Evolutionary conservation across 2,888 invertebrate genomes (phyloP), one percentile per base, ranked within the genome.

Genomic region (Papilio protenor): DNA sequence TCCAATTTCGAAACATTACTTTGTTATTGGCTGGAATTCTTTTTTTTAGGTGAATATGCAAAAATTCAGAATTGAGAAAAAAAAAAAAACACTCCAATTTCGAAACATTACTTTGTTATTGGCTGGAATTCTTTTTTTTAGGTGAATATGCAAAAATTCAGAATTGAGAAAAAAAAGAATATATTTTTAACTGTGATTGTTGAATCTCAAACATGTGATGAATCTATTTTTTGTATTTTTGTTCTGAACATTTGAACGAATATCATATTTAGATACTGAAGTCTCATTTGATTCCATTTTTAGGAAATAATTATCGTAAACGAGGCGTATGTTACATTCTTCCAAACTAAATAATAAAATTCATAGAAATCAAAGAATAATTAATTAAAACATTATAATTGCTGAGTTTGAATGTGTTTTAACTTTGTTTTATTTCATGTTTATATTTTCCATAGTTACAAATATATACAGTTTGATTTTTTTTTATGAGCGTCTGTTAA

Each of bases 171-270:
- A 2, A 21, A 64, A 33, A 64, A 40, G 1, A 40, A 18, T 40
- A 40, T 33, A 33, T 33, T 11, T 57, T 59, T 59, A 12, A 66
- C 66, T 66, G 66, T 66, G 66, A 66, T 66, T 66, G 40, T 66
- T 40, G 66, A 66, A 66, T 66, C 66, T 66, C 66, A 40, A 66
- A 66, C 23, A 16, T 66, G 40, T 33, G 40, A 27, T 64, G 64
- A 18, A 33, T 64, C 33, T 21, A 2, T 59, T 59, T 59, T 59
- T 61, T 66, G 40, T 64, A 40, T 66, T 40, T 61, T 16, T 40
- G 40, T 40, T 40, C n/a, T 3, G 40, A 40, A 66, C 40, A 16
- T 66, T 66, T 66, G n/a, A 40, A 40, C 18, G 40, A n/a, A 66
- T 40, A 40, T 18, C 33, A 64, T 64, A n/a, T 33, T 18, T 5